Evolutionary conservation across 30 jellyfish, hydroid and myxozoan genomes (phyloP).

Genomic region (Pelagia noctiluca): DNA sequence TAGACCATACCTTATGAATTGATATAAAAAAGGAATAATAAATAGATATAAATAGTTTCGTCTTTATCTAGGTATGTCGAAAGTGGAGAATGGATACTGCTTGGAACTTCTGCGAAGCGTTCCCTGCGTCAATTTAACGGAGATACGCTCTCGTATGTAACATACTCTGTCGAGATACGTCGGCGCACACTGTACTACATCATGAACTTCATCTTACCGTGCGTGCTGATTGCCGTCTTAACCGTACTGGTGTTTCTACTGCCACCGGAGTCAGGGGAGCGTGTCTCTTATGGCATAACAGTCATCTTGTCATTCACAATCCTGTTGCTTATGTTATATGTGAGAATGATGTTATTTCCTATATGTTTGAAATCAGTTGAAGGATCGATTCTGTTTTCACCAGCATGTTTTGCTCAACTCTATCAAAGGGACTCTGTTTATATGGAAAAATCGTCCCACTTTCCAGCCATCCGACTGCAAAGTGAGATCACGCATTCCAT

Average conservation of each 20-base stretch:
- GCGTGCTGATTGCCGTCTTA: constrained; percentile 79
- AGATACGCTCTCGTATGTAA: constrained; percentile 39
- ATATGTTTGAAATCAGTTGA: neutral
- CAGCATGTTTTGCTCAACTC: too few species aligned
- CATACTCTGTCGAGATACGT: constrained; percentile 59
- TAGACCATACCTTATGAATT: too few species aligned
- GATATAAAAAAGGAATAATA: too few species aligned
- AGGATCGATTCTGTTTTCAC: neutral
- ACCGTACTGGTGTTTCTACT: constrained; percentile 78
- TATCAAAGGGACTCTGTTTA: too few species aligned
- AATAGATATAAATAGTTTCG: too few species aligned
- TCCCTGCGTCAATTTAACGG: neutral
- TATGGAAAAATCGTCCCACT: too few species aligned
- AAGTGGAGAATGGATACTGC: constrained; percentile 78
- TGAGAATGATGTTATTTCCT: constrained; percentile 22
- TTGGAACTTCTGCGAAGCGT: constrained; percentile 44
- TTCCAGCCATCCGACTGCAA: too few species aligned
- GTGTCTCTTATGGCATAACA: constrained; percentile 85
- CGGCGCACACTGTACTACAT: constrained; percentile 71
- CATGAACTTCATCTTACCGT: constrained; percentile 85
- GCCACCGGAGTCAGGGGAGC: constrained; percentile 90
- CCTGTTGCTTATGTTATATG: constrained; percentile 75
- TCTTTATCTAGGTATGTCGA: constrained; percentile 44
- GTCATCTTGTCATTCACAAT: constrained; percentile 80
- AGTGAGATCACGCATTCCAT: too few species aligned